Percentiles rank a stretch among this genome's conserved stretches.
Conservation (phyloP, 1,140 invertebrate genomes). For the Pissodes strobi region DNA sequence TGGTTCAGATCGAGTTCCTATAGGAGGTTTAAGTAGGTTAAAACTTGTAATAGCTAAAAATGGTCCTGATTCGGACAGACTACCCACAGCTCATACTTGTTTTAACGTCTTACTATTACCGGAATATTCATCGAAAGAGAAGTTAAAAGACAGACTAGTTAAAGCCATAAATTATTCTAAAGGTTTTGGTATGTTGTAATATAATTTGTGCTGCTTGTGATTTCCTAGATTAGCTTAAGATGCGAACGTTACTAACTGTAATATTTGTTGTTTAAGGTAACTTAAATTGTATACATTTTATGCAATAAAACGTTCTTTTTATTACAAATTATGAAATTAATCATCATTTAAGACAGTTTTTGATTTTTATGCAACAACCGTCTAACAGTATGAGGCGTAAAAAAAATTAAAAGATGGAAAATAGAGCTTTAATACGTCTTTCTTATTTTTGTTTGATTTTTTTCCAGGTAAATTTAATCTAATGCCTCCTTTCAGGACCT, state of each 20-base stretch:
- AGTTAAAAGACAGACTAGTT: constrained; percentile 82
- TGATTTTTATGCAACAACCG: too few species aligned
- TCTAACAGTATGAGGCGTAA: too few species aligned
- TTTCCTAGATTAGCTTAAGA: constrained; percentile 27
- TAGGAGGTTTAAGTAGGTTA: constrained; percentile 86
- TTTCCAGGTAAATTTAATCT: too few species aligned
- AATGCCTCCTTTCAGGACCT: too few species aligned
- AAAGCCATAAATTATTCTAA: constrained; percentile 90
- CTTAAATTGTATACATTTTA: constrained; percentile 31
- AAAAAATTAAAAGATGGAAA: too few species aligned
- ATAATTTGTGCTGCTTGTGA: constrained; percentile 27
- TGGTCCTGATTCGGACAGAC: constrained; percentile 76
- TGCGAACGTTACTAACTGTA: constrained; percentile 31
- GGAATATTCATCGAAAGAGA: constrained; percentile 82
- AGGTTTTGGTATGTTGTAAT: constrained; percentile 83
- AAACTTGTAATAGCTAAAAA: constrained; percentile 82
- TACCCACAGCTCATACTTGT: constrained; percentile 90
- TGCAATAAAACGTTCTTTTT: constrained; percentile 25
- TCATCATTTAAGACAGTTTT: too few species aligned
- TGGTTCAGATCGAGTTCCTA: constrained; percentile 92
- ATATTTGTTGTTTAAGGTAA: constrained; percentile 31
- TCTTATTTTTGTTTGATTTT: too few species aligned
- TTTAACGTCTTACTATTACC: constrained; percentile 95
- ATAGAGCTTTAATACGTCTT: too few species aligned
- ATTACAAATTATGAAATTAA: too few species aligned